Conservation (phyloP, 1,140 invertebrate genomes). For the Apis mellifera region DNA sequence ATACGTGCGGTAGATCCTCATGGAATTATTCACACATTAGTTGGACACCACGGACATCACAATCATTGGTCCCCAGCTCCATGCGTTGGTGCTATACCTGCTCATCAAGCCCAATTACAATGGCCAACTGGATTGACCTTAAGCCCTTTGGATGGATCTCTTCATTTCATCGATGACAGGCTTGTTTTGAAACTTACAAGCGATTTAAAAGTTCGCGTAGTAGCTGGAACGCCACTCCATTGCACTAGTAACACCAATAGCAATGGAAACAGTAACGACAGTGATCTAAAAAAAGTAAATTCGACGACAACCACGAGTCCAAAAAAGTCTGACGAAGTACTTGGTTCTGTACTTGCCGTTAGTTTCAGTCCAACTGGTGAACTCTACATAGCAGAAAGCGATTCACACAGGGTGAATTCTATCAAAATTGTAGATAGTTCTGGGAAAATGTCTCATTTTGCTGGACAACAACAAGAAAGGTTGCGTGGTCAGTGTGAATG, state of each 20-base stretch:
- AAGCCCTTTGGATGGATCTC: slow-evolving; percentile 95
- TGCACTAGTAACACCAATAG: slow-evolving; percentile 82
- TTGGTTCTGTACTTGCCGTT: slow-evolving; percentile 91
- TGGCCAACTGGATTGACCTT: slow-evolving; percentile 97
- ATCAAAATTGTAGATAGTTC: slow-evolving; percentile 91
- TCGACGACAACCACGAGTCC: slow-evolving; percentile 42
- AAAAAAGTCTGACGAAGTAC: slow-evolving; percentile 82
- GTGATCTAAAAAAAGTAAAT: slow-evolving; percentile 61
- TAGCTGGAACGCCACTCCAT: slow-evolving; percentile 95
- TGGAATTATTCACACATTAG: slow-evolving; percentile 96
- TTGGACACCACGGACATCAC: slow-evolving; percentile 95
- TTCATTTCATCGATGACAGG: slow-evolving; percentile 97
- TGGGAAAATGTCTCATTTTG: slow-evolving; percentile 92
- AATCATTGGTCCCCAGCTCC: slow-evolving; percentile 95
- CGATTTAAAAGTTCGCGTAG: slow-evolving; percentile 94
- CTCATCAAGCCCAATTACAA: slow-evolving; percentile 91
- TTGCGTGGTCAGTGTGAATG: slow-evolving; percentile 76
- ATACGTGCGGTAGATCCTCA: slow-evolving; percentile 94
- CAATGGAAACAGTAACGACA: slow-evolving; percentile 65
- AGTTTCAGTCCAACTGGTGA: slow-evolving; percentile 96
- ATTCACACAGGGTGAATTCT: slow-evolving; percentile 93
- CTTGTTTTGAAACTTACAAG: slow-evolving; percentile 95
- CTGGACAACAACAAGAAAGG: slow-evolving; percentile 87
- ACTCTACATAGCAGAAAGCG: slow-evolving; percentile 96
- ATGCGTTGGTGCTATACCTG: slow-evolving; percentile 90